phyloP scores from a whole-genome alignment of 1,140 invertebrate genomes.

The Phymorhynchus buccinoides region DNA sequence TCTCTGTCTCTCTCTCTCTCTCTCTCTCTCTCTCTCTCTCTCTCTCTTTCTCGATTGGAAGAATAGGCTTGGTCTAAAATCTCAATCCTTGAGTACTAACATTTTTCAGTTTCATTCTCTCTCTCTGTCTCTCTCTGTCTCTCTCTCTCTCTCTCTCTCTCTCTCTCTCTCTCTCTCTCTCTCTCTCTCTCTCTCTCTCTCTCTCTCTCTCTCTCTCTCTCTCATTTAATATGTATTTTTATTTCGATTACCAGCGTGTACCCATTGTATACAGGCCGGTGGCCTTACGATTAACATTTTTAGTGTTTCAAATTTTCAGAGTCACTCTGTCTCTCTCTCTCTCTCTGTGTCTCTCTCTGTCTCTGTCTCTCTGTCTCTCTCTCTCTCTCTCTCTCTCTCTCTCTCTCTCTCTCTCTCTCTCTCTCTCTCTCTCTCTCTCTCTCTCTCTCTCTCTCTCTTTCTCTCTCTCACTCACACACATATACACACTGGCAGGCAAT shows the following conservation, averaged over 20 bases:
- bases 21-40: too few species aligned
- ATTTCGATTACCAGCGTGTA: too few species aligned
- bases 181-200: not conserved
- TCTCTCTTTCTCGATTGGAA: too few species aligned
- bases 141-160: constrained; percentile 13
- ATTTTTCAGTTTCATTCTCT: too few species aligned
- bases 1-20: too few species aligned
- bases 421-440: not conserved
- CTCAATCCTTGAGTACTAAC: too few species aligned
- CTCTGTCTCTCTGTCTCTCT: not conserved
- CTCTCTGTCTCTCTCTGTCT: not conserved
- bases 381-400: not conserved
- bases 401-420: not conserved
- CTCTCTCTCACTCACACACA: not conserved
- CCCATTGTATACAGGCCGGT: too few species aligned
- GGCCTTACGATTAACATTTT: too few species aligned
- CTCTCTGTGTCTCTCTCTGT: not conserved
- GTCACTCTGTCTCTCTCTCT: not conserved
- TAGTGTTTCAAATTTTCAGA: not conserved
- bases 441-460: not conserved
- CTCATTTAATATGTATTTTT: too few species aligned
- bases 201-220: not conserved
- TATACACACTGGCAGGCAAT: too few species aligned
- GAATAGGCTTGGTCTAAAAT: too few species aligned
- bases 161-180: not conserved